Base-by-base conservation (phyloP, 2,797 vertebrate species). In the Cyclura pinguis region DNA sequence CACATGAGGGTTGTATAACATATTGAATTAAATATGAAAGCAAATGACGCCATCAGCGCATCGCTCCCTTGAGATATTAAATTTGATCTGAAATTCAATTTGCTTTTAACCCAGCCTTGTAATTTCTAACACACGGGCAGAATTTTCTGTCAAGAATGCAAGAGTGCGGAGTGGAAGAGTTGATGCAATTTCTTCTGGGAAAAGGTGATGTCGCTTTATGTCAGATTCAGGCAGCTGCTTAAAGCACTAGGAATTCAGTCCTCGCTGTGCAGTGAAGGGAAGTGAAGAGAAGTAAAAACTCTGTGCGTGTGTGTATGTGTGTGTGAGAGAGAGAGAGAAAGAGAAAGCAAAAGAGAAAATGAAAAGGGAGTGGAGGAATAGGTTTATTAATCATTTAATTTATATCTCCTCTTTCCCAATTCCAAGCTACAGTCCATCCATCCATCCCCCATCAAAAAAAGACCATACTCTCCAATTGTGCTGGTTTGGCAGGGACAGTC, bases 11-110 rank as follows among this genome's bases (percentile, higher is more conserved):
- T 78, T 84, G 86, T 76, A 86, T 87, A 88, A 91, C 52, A 55
- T 86, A 87, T 84, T 87, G 88, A 84, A 89, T 87, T 92, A 89
- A 92, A 78, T 62, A 80, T 86, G 88, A 73, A 89, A 86, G 64
- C 80, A 83, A 87, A 83, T 84, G 85, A 87, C 74, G 73, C 88
- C 78, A 87, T 86, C 84, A 89, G 80, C 13, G 38, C 90, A 72
- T 52, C 9, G 50, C 72, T 84, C 91, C 85, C 91, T 7, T 0
- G 87, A 78, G 91, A 89, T 80, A 42, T 72, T 89, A 69, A 86
- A 87, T 77, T 80, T 87, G 73, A 84, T 80, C 80, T 84, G 85
- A 78, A 92, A 92, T 87, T 89, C 88, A 92, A 84, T 84, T 87
- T 87, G 80, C 85, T 73, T 89, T 87, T 77, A 77, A 55, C 80